phyloP scores from a whole-genome alignment of 2,888 invertebrate genomes.

The Apamea anceps region DNA sequence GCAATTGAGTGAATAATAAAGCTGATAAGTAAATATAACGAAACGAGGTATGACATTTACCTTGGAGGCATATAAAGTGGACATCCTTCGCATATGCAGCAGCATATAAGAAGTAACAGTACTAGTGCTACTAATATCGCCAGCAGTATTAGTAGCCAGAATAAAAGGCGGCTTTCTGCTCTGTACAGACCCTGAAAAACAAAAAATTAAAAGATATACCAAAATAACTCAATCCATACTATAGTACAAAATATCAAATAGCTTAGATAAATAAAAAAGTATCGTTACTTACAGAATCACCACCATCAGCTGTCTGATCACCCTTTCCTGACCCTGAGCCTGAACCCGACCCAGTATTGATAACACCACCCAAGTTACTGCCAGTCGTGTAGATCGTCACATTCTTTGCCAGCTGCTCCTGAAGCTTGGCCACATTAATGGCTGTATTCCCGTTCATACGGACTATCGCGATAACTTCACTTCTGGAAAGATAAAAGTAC shows the following conservation, averaged over 20 bases:
- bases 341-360: constrained; percentile 63
- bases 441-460: constrained; percentile 92
- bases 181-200: constrained; percentile 92
- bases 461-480: constrained; percentile 93
- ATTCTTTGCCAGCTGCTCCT: constrained; percentile 90
- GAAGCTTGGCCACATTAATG: constrained; percentile 93
- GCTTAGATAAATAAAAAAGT: neutral
- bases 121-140: constrained; percentile 93
- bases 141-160: constrained; percentile 95
- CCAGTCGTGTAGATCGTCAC: constrained; percentile 85
- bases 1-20: constrained; percentile 56
- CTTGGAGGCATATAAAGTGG: constrained; percentile 95
- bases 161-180: constrained; percentile 93
- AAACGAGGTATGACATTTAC: constrained; percentile 78
- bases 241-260: neutral
- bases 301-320: constrained; percentile 75
- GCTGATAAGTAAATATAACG: constrained; percentile 30
- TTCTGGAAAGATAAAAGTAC: constrained; percentile 86
- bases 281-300: constrained; percentile 80
- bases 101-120: constrained; percentile 93
- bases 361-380: constrained; percentile 66
- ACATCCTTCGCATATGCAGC: constrained; percentile 96
- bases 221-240: no score
- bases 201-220: constrained; percentile 25
- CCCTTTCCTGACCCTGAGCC: constrained; percentile 67